Evolutionary conservation across 2,113 vertebrate species (phyloP), one percentile per base, ranked within the genome.

Genomic region (Seriola aureovittata): DNA sequence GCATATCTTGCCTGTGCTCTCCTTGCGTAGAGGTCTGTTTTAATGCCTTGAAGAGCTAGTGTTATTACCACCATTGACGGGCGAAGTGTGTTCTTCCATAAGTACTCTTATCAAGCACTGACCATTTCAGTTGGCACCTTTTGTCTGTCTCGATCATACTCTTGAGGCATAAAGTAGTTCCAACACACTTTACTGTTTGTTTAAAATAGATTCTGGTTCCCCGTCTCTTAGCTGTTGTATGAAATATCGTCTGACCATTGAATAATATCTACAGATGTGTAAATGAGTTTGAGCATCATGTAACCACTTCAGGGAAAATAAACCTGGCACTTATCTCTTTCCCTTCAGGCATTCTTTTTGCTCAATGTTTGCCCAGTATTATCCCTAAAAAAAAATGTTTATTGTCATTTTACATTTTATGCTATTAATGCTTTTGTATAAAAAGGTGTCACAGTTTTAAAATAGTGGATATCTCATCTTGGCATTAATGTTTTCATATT

Each of bases 401-500:
- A 63, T 9, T 32, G 36, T 4, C 10, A 1, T 70, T 77, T 64
- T 55, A 54, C 8, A 60, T 71, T 68, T 73, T n/a, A 40, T 81
- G 13, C 36, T 59, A 11, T 60, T 48, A 60, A 75, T 65, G 25
- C 55, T 62, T 78, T 67, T 71, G 19, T 16, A 60, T 4, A 60
- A 46, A 69, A 79, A 85, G 1, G 36, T 82, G 76, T 85, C 76
- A 44, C 23, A 44, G 10, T 79, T 86, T 82, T 57, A 14, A 77
- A 71, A 86, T 68, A 29, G 17, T 3, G 1, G 23, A 77, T 85
- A 17, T 78, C 59, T 84, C 75, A 86, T 90, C 42, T 50, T 68
- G 36, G 12, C 75, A 69, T 86, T 85, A 69, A 89, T 89, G 71
- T 72, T 75, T 76, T 69, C 17, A 44, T 77, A 80, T 73, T 85